Conservation (phyloP, 1,140 invertebrate genomes). For the Meteorus sp. region DNA sequence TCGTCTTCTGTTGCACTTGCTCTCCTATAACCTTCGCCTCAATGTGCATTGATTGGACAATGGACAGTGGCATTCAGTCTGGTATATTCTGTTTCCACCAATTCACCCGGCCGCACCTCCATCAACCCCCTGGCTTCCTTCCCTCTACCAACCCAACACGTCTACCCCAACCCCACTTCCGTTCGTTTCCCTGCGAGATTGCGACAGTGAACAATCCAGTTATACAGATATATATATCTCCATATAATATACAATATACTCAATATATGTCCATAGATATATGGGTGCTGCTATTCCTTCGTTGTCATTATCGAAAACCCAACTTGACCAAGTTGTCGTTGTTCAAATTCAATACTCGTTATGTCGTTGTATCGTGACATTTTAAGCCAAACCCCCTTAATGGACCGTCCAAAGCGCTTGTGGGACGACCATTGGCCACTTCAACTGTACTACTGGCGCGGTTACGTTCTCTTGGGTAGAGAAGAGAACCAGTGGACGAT, state of each 20-base stretch:
- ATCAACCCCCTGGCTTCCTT: background rate
- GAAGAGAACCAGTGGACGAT: too few relatives aligned
- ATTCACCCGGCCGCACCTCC: background rate
- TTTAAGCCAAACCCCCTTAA: constrained; percentile 11
- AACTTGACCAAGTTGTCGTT: background rate
- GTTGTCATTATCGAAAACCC: background rate
- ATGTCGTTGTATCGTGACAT: background rate
- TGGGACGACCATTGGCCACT: constrained; percentile 12
- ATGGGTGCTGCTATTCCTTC: background rate
- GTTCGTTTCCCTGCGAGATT: background rate
- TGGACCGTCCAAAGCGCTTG: constrained; percentile 7
- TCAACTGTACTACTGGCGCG: constrained; percentile 4
- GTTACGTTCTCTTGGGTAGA: too few relatives aligned
- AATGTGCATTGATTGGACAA: constrained; percentile 49
- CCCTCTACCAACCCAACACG: too few relatives aligned
- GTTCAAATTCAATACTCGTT: constrained; percentile 13
- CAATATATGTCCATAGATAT: too few relatives aligned
- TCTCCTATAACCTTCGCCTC: constrained; percentile 35
- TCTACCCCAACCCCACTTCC: too few relatives aligned
- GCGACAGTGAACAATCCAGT: too few relatives aligned
- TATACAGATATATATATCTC: too few relatives aligned
- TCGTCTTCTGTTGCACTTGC: background rate
- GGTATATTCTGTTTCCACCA: constrained; percentile 13
- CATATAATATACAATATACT: too few relatives aligned
- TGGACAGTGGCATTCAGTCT: constrained; percentile 20